Base-by-base conservation (phyloP, 2,888 invertebrate species). In the Napeogenes inachia region DNA sequence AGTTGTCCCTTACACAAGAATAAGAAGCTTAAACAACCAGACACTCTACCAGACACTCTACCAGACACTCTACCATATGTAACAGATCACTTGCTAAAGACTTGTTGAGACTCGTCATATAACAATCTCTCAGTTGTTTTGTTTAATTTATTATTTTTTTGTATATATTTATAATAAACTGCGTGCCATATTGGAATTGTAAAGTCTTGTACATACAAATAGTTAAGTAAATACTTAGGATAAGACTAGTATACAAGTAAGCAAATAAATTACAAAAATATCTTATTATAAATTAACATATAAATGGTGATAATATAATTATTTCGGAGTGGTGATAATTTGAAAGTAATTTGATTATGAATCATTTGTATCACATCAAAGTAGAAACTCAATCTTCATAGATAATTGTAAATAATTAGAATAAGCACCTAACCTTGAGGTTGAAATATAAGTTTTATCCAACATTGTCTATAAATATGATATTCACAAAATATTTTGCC, bases 11-110 rank as follows among this genome's bases (percentile, higher is more conserved):
- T 85, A 12, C 81, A 85, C 47, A 86, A 88, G 67, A 87, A 87
- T 67, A 85, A 87, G 71, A 82, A 82, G 72, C 84, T 86, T 0
- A 87, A 87, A 70, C 78, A 85, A 13, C 78, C 81, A 0, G 79
- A 84, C 45, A 53, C 71, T 0, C 81, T 81, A 13, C 81, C 86
- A 2, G 21, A 21, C 21, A 21, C 21, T 21, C 21, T 21, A 13
- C 78, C 81, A 0, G 79, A 84, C 45, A 53, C 71, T 0, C 81
- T 81, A 13, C 81, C 86, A 2, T 85, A 82, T 63, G 85, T 85
- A 60, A 79, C 89, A 57, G 87, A 87, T 71, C 88, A 89, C 79
- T 82, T 88, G 67, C 85, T 89, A 80, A 89, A 89, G 84, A 90
- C 88, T 81, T 89, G 85, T 73, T 90, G 83, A 63, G 57, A 45